Conservation (phyloP, 2,888 invertebrate genomes). For the Euplexia lucipara region DNA sequence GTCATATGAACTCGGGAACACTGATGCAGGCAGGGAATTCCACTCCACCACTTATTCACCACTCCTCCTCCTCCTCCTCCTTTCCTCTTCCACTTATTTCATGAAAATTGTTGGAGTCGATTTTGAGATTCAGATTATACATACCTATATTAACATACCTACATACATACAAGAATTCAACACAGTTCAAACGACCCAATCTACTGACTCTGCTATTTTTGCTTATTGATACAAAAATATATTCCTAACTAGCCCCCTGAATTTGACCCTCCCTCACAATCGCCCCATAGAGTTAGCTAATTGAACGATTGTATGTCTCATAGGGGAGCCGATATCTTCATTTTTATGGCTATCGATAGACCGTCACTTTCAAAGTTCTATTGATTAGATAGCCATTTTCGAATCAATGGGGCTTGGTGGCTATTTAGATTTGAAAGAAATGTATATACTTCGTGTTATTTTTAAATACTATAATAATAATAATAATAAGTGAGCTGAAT, state of each 20-base stretch:
- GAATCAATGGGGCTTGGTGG: conserved; percentile 2
- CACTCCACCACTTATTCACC: too few species aligned
- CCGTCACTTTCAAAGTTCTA: conserved; percentile 54
- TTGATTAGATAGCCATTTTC: conserved; percentile 69
- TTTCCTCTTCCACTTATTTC: too few species aligned
- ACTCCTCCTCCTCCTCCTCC: too few species aligned
- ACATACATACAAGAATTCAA: too few species aligned
- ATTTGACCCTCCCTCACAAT: conserved; percentile 24
- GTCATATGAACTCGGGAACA: too few species aligned
- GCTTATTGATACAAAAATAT: conserved; percentile 22
- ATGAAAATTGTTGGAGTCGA: too few species aligned
- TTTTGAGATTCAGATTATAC: too few species aligned
- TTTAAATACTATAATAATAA: too few species aligned
- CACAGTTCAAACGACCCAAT: neutral
- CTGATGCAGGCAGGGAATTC: too few species aligned
- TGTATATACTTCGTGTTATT: too few species aligned
- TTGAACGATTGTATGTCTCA: conserved; percentile 58
- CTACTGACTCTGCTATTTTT: neutral
- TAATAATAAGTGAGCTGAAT: too few species aligned
- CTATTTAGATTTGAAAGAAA: neutral
- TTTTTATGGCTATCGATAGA: conserved; percentile 71
- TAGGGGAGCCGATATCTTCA: conserved; percentile 68
- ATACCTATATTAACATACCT: too few species aligned
- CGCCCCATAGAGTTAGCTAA: conserved; percentile 54
- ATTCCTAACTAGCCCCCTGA: conserved; percentile 29